phyloP scores from a whole-genome alignment of 2,888 invertebrate species.

The Ochropleura plecta region DNA sequence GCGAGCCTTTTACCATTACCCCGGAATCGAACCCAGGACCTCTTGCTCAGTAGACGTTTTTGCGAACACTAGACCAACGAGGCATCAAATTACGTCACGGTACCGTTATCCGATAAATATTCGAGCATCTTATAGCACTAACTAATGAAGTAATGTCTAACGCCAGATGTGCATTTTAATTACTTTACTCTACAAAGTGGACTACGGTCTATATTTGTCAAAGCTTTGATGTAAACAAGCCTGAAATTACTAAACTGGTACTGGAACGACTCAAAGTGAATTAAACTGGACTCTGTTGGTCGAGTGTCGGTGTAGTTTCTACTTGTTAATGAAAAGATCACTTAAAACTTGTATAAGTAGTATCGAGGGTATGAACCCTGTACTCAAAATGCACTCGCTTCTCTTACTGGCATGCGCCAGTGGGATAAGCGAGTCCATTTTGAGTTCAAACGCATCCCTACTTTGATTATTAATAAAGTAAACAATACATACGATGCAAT shows the following conservation, averaged over 20 bases:
- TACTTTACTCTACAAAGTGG: slow-evolving; percentile 33
- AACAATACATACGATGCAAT: slow-evolving; percentile 13
- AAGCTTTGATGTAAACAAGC: slow-evolving; percentile 65
- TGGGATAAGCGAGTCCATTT: neutral
- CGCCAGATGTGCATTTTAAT: slow-evolving; percentile 31
- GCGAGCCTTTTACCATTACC: too few relatives aligned
- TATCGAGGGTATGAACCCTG: slow-evolving; percentile 9
- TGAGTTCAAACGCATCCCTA: neutral
- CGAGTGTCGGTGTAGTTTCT: slow-evolving; percentile 70
- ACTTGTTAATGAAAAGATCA: slow-evolving; percentile 77
- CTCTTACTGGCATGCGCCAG: neutral
- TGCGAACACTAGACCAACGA: too few relatives aligned
- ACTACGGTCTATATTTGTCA: slow-evolving; percentile 45
- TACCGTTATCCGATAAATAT: neutral
- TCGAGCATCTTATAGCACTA: neutral
- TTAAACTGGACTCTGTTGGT: slow-evolving; percentile 71
- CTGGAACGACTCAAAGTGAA: slow-evolving; percentile 71
- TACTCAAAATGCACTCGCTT: too few relatives aligned
- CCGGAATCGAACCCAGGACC: too few relatives aligned
- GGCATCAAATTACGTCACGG: too few relatives aligned
- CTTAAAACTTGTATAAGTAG: slow-evolving; percentile 74
- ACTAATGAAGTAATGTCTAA: slow-evolving; percentile 7
- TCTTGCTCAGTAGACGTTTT: too few relatives aligned
- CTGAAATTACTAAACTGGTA: slow-evolving; percentile 65
- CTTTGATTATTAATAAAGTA: slow-evolving; percentile 12